Evolutionary conservation across 2,113 vertebrate genomes (phyloP).

Genomic region (Ptilorrhoa leucosticta): DNA sequence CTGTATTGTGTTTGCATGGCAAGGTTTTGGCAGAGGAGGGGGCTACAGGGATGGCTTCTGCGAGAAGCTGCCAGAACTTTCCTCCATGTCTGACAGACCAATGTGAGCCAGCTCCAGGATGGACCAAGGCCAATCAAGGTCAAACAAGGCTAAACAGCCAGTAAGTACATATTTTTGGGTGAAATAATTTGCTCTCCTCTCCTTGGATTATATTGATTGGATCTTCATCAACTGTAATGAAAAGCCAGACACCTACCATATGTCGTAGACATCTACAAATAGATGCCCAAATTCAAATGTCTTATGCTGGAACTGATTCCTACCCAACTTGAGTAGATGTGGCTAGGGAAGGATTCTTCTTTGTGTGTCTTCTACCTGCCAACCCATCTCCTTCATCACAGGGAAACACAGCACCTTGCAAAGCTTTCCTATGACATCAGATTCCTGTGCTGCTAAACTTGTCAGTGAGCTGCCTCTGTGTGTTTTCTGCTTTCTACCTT

Average conservation of each 20-base stretch:
- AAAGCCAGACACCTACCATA: not conserved
- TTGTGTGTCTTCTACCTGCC: not conserved
- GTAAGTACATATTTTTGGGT: not conserved
- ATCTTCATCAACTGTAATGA: not conserved
- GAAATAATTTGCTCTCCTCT: not conserved
- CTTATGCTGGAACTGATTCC: not conserved
- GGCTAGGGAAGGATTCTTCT: not conserved
- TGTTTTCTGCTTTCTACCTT: not conserved
- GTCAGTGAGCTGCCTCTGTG: not conserved
- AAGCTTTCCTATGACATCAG: not conserved
- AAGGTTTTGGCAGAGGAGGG: not conserved
- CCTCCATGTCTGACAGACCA: not conserved
- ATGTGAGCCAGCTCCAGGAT: not conserved
- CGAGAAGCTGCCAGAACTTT: not conserved
- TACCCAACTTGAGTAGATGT: not conserved
- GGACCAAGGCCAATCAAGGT: not conserved
- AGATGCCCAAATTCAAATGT: not conserved
- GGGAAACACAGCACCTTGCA: not conserved
- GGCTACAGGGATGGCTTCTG: not conserved
- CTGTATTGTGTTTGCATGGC: not conserved
- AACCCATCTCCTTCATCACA: not conserved
- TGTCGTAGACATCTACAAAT: not conserved
- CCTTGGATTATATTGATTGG: not conserved
- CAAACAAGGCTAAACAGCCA: not conserved
- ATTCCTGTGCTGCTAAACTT: not conserved